These are phyloP conservation scores for Rissa tridactyla DNA, from an alignment of 2,113 vertebrate species.

Conservation along the genomic window DNA sequence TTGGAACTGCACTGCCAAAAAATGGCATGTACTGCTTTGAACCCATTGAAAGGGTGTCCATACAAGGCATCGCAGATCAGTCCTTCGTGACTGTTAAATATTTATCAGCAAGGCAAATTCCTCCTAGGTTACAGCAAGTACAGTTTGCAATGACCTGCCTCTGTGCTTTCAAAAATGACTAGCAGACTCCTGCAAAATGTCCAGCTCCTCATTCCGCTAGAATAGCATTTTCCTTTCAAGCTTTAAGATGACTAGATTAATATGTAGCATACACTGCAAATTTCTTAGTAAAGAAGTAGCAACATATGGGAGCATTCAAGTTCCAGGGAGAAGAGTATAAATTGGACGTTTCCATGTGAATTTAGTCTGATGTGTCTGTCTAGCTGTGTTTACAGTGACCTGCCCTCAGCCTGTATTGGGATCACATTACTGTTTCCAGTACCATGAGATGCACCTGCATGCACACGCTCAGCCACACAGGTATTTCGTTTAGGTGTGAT, in stretches of 20 bases:
- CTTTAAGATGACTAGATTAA: background rate
- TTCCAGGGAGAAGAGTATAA: background rate
- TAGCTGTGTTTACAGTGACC: background rate
- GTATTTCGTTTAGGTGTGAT: background rate
- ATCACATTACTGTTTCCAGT: background rate
- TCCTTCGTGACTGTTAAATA: slow-evolving; percentile 28
- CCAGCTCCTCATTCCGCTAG: background rate
- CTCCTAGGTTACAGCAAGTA: slow-evolving; percentile 48
- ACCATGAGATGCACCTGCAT: background rate
- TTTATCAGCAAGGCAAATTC: slow-evolving; percentile 52
- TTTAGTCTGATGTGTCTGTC: background rate
- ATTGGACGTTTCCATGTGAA: background rate
- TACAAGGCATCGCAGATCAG: slow-evolving; percentile 17
- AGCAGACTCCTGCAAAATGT: background rate
- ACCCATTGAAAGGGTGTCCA: slow-evolving; percentile 2
- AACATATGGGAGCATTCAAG: background rate
- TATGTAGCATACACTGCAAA: background rate
- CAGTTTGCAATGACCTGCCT: slow-evolving; percentile 35
- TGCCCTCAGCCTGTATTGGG: background rate
- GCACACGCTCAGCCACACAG: fast-evolving
- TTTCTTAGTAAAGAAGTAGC: background rate
- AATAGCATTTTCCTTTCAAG: background rate
- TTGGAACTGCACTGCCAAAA: slow-evolving; percentile 20
- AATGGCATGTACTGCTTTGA: background rate
- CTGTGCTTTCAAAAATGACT: background rate